phyloP scores from a whole-genome alignment of 2,888 invertebrate genomes.

The Tetanocera ferruginea region DNA sequence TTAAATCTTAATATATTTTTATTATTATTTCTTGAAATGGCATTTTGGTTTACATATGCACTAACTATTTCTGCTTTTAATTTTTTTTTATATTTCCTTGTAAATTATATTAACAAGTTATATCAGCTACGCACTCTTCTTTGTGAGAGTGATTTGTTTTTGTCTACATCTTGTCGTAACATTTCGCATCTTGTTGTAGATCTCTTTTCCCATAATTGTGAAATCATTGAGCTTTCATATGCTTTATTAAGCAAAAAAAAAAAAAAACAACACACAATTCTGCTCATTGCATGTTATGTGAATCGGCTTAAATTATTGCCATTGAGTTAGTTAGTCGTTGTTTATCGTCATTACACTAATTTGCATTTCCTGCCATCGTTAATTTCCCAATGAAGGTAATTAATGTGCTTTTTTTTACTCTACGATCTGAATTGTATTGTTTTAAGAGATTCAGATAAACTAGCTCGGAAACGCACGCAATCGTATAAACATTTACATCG shows the following conservation, averaged over 20 bases:
- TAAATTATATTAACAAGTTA: slow-evolving; percentile 62
- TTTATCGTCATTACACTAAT: neutral
- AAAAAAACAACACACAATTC: no score
- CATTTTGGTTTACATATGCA: neutral
- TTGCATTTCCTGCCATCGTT: slow-evolving; percentile 12
- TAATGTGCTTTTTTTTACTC: neutral
- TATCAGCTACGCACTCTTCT: slow-evolving; percentile 55
- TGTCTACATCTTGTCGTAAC: slow-evolving; percentile 42
- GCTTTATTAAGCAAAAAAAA: slow-evolving; percentile 24
- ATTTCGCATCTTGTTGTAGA: slow-evolving; percentile 49
- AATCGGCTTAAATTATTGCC: neutral
- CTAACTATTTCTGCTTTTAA: slow-evolving; percentile 28
- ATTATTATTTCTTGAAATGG: no score
- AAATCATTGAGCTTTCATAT: slow-evolving; percentile 36
- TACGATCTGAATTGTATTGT: neutral
- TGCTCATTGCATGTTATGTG: slow-evolving; percentile 1
- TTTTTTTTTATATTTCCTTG: slow-evolving; percentile 56
- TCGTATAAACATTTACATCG: no score
- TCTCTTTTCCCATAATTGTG: slow-evolving; percentile 61
- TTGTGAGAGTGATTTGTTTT: slow-evolving; percentile 43
- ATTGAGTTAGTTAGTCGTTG: neutral
- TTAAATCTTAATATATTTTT: no score
- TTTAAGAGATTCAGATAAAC: neutral
- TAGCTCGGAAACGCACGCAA: neutral
- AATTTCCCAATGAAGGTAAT: slow-evolving; percentile 3